Base-by-base conservation (phyloP, 2,797 vertebrate species). In the Syngnathus acus region DNA sequence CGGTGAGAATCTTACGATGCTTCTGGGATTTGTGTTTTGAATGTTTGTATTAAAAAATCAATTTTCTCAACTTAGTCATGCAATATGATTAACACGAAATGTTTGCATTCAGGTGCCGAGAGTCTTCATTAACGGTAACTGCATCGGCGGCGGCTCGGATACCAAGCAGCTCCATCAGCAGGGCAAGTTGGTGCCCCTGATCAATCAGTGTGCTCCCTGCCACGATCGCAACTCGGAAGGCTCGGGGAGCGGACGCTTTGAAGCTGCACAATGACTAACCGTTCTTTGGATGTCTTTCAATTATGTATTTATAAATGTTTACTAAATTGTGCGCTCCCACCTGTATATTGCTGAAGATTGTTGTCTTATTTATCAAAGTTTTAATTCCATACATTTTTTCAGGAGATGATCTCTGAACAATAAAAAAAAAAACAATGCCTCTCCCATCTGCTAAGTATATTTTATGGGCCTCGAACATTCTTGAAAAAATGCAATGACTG, bases 51-150 rank as follows among this genome's bases (percentile, higher is more conserved):
- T 5, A n/a, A 19, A 50, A 43, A 43, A 43, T 3, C 3, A 43
- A 43, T 43, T n/a, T 50, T 19, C 5, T 17, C 16, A 50, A 6
- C 17, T 50, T 50, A 50, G 17, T 50, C 47, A 19, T 50, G 47
- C 16, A 50, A 17, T 50, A 19, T 50, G 16, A n/a, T 19, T 6
- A 17, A 50, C 19, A 21, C 8, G 21, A 21, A n/a, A 32, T 37
- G 14, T 68, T 58, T 80, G 67, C 76, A 62, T 67, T 73, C 72
- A 99, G 96, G 95, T 99, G n/a, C 97, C 97, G 0, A 79, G 88
- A 87, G 93, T 98, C 71, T 99, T 98, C 89, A 89, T 99, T 68
- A 98, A 98, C 16, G 96, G 96, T 57, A 88, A 87, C 72, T 97
- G 94, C 82, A 92, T 99, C 21, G 96, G 97, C 32, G 97, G 97